Percentiles rank a stretch among this genome's conserved stretches.
Conservation (phyloP, 2,888 invertebrate species). For the Rosalia funebris region DNA sequence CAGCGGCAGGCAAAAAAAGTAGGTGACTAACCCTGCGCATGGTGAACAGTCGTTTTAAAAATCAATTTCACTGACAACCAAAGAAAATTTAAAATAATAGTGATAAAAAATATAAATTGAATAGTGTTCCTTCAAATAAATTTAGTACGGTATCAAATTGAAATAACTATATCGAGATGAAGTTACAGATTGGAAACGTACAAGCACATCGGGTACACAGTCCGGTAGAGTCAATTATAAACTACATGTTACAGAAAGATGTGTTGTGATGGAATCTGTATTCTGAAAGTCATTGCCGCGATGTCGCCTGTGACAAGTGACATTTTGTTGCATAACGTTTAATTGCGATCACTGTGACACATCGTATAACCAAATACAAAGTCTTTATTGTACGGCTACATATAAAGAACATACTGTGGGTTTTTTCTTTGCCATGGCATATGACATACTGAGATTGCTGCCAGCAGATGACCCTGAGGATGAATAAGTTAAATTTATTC, state of each 20-base stretch:
- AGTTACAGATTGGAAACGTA: constrained; percentile 16
- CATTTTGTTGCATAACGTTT: constrained; percentile 52
- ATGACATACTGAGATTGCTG: constrained; percentile 51
- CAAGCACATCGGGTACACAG: constrained; percentile 4
- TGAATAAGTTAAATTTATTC: constrained; percentile 31
- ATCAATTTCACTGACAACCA: constrained; percentile 29
- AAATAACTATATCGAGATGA: constrained; percentile 26
- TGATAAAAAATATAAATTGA: constrained; percentile 27
- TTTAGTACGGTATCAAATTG: constrained; percentile 25
- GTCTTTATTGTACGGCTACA: constrained; percentile 51
- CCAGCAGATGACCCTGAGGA: constrained; percentile 52
- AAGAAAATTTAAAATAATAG: constrained; percentile 29
- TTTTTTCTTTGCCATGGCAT: constrained; percentile 48
- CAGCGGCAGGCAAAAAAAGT: not conserved
- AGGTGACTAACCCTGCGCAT: constrained; percentile 21
- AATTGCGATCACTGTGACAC: constrained; percentile 51
- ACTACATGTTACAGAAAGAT: constrained; percentile 16
- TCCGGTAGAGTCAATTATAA: constrained; percentile 23
- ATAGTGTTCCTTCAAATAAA: constrained; percentile 25
- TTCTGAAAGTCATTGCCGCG: constrained; percentile 43
- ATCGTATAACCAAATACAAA: constrained; percentile 55
- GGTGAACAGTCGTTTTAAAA: constrained; percentile 24
- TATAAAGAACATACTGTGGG: constrained; percentile 55
- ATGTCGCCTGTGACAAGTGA: constrained; percentile 48
- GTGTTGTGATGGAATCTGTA: constrained; percentile 23